Conservation (phyloP, 1,140 invertebrate genomes). For the Drosophila melanica region DNA sequence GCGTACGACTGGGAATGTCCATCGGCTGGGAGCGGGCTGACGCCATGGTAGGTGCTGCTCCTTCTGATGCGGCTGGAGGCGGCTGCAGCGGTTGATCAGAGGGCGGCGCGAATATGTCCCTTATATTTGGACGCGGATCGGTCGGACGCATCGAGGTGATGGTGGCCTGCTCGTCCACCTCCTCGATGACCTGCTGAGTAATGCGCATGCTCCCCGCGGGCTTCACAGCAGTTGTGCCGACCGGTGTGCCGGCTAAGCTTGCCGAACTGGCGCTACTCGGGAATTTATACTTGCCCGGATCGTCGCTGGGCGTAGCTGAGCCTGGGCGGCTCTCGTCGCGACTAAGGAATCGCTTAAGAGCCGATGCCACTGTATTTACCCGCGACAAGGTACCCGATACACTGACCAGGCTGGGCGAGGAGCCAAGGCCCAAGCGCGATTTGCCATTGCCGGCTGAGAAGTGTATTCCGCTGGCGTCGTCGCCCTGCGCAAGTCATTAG, state of each 20-base stretch:
- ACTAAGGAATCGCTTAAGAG: constrained; percentile 90
- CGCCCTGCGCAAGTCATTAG: constrained; percentile 80
- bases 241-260: constrained; percentile 48
- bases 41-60: constrained; percentile 49
- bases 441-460: constrained; percentile 87
- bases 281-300: constrained; percentile 71
- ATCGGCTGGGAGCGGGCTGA: constrained; percentile 84
- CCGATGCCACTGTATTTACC: constrained; percentile 89
- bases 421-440: constrained; percentile 84
- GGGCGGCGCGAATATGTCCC: constrained; percentile 85
- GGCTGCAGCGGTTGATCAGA: constrained; percentile 75
- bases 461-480: constrained; percentile 89
- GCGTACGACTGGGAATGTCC: constrained; percentile 79
- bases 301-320: constrained; percentile 76
- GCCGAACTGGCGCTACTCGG: constrained; percentile 75
- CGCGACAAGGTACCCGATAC: constrained; percentile 87
- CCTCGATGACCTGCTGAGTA: constrained; percentile 91
- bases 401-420: constrained; percentile 84
- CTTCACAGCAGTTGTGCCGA: constrained; percentile 38
- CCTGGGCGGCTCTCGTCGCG: constrained; percentile 86
- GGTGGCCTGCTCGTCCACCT: constrained; percentile 92
- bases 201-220: constrained; percentile 88
- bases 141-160: constrained; percentile 88
- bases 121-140: constrained; percentile 86
- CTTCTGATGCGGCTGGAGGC: constrained; percentile 7